Evolutionary conservation across 2,888 invertebrate species (phyloP).

Genomic region (Lasioglossum pauxillum): DNA sequence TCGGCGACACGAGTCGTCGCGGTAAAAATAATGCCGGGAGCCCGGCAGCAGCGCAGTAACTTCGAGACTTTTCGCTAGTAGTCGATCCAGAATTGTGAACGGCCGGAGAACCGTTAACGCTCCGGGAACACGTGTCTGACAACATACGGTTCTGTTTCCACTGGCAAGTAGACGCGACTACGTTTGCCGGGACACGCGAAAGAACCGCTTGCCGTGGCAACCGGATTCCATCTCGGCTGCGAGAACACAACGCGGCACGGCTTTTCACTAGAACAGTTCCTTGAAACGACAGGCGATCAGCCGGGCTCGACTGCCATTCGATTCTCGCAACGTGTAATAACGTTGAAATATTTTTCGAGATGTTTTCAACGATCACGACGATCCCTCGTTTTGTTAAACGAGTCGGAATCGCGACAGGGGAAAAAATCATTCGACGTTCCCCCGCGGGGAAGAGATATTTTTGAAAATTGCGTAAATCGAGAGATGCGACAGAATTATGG

Average conservation of each 20-base stretch:
- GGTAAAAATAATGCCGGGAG: background rate
- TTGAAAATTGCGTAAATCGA: slow-evolving; percentile 22
- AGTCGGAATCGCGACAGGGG: no score
- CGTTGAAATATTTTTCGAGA: slow-evolving; percentile 2
- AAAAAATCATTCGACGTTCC: slow-evolving; percentile 56
- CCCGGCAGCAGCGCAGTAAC: background rate
- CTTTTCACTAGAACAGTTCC: background rate
- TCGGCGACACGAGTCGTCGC: background rate
- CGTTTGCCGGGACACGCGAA: slow-evolving; percentile 16
- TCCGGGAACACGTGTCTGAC: slow-evolving; percentile 21
- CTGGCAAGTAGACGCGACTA: slow-evolving; percentile 28
- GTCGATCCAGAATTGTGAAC: background rate
- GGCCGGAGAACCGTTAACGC: background rate
- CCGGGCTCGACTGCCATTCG: background rate
- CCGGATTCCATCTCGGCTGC: background rate
- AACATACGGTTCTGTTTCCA: slow-evolving; percentile 25
- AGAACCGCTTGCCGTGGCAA: background rate
- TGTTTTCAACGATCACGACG: background rate
- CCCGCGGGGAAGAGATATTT: slow-evolving; percentile 44
- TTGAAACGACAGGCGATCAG: background rate
- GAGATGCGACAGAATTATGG: slow-evolving; percentile 28
- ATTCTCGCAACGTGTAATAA: background rate
- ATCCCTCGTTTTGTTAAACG: background rate
- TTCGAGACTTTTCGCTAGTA: slow-evolving; percentile 8
- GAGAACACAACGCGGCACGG: background rate